Evolutionary conservation across 2,797 vertebrate genomes (phyloP).

Genomic region (Pagetopsis macropterus): DNA sequence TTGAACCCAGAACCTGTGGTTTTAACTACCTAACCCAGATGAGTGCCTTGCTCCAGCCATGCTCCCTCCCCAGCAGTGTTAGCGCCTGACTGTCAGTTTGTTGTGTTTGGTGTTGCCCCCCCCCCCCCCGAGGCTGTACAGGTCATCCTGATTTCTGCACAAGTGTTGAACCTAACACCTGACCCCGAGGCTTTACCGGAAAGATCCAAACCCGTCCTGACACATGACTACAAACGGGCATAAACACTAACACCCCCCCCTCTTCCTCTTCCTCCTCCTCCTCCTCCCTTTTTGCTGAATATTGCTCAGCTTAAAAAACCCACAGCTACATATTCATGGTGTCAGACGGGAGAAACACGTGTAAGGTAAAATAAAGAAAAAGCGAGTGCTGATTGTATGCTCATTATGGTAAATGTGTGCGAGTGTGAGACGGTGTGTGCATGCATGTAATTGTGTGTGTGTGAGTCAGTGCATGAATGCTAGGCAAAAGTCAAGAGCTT

Average conservation of each 20-base stretch:
- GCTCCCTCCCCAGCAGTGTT: constrained; percentile 31
- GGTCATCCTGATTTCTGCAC: constrained; percentile 76
- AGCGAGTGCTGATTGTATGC: constrained; percentile 37
- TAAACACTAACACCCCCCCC: constrained; percentile 38
- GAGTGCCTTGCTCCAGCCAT: constrained; percentile 17
- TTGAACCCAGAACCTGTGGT: not conserved
- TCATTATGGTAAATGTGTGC: constrained; percentile 50
- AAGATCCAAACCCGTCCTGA: constrained; percentile 72
- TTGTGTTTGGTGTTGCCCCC: constrained; percentile 58
- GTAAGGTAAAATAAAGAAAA: constrained; percentile 60
- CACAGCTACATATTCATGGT: constrained; percentile 55
- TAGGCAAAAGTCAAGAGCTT: constrained; percentile 48
- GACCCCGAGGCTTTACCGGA: constrained; percentile 66
- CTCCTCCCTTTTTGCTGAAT: constrained; percentile 5
- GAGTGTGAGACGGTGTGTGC: constrained; percentile 20
- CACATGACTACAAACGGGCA: constrained; percentile 71
- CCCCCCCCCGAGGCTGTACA: constrained; percentile 50
- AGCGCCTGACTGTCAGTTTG: constrained; percentile 57
- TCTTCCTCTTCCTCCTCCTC: not conserved
- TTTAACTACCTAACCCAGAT: constrained; percentile 2
- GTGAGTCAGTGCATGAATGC: constrained; percentile 20
- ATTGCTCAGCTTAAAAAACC: constrained; percentile 18
- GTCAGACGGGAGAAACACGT: constrained; percentile 59
- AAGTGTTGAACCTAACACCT: constrained; percentile 80
- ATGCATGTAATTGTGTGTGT: constrained; percentile 5